Percentiles rank a stretch among this genome's conserved stretches.
These are phyloP conservation scores for Quadriops clusia DNA, from an alignment of 2,888 invertebrate species.

Conservation along the genomic window DNA sequence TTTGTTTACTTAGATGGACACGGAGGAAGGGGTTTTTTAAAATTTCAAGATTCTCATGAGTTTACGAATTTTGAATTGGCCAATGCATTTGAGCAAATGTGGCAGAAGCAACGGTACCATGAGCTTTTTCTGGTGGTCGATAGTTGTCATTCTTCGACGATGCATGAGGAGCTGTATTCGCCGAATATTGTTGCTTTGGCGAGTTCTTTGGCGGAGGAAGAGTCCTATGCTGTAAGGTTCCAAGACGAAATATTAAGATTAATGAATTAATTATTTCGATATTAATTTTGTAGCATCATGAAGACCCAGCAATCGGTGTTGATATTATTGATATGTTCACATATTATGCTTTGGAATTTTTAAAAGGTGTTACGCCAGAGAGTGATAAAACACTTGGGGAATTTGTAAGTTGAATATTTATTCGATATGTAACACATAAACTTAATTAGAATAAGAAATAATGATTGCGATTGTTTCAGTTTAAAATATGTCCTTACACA, in stretches of 20 bases:
- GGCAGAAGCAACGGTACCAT: constrained; percentile 96
- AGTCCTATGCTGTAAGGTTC: constrained; percentile 76
- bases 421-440: too few species aligned
- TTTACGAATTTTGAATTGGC: constrained; percentile 96
- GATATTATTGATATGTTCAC: constrained; percentile 99
- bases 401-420: constrained; percentile 94
- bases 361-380: constrained; percentile 82
- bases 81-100: constrained; percentile 99
- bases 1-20: constrained; percentile 93
- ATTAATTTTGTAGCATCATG: constrained; percentile 83
- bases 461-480: constrained; percentile 49
- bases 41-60: constrained; percentile 99
- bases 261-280: constrained; percentile 9
- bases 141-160: constrained; percentile 97
- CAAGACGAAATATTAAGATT: background rate
- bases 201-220: constrained; percentile 94
- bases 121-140: constrained; percentile 98
- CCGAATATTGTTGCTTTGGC: constrained; percentile 96
- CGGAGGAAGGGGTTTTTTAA: constrained; percentile 97
- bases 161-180: constrained; percentile 96
- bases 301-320: constrained; percentile 96
- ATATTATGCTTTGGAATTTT: constrained; percentile 90
- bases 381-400: constrained; percentile 84
- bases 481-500: constrained; percentile 87
- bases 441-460: too few species aligned